These are phyloP conservation scores for Nomada goodeniana DNA, from an alignment of 2,888 invertebrate genomes.

Conservation along the genomic window DNA sequence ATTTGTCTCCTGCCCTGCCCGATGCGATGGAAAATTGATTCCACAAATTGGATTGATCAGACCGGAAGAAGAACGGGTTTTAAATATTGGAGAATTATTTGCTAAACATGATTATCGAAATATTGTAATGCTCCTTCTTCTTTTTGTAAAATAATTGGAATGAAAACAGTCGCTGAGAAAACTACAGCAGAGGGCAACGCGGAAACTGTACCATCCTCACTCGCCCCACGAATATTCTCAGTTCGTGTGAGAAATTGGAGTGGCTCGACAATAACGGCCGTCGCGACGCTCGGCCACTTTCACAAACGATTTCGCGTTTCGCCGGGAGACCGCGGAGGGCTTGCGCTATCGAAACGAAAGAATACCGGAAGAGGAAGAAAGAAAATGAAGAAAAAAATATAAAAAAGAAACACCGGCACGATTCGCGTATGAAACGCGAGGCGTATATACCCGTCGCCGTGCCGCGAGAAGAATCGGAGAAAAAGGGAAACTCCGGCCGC, in stretches of 20 bases:
- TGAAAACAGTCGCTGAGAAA: not conserved
- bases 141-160: not conserved
- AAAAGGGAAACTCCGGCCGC: constrained; percentile 33
- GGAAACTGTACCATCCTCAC: no score
- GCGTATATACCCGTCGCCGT: constrained; percentile 2
- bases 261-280: not conserved
- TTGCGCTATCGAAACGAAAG: not conserved
- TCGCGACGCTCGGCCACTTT: constrained; percentile 4
- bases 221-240: not conserved
- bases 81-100: no score
- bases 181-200: no score
- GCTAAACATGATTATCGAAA: no score
- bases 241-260: constrained; percentile 14
- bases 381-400: not conserved
- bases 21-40: no score
- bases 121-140: no score
- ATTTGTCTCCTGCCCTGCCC: no score
- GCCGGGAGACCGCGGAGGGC: not conserved
- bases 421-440: constrained; percentile 22
- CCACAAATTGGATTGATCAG: no score
- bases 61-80: no score
- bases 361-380: not conserved
- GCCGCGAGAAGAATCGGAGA: not conserved
- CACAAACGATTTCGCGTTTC: constrained; percentile 21
- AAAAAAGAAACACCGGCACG: not conserved